Evolutionary conservation across 1,140 invertebrate genomes (phyloP).

Genomic region (Bombus ignitus): DNA sequence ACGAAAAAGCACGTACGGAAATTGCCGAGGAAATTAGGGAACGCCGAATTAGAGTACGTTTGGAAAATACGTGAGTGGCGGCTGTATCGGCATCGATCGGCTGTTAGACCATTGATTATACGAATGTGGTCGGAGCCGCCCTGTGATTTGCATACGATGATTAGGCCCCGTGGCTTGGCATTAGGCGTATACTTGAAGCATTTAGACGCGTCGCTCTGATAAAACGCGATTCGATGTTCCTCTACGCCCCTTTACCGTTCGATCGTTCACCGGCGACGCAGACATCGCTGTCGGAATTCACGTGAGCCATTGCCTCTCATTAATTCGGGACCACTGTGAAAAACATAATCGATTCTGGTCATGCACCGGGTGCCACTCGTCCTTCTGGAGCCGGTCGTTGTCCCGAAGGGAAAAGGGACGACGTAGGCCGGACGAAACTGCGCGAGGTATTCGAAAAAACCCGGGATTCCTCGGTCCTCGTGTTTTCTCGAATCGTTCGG

Average conservation of each 20-base stretch:
- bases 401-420: constrained; percentile 17
- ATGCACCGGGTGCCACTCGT: constrained; percentile 32
- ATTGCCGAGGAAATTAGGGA: constrained; percentile 49
- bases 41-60: constrained; percentile 56
- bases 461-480: constrained; percentile 13
- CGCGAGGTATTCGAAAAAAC: constrained; percentile 13
- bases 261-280: constrained; percentile 13
- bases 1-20: constrained; percentile 48
- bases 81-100: constrained; percentile 68
- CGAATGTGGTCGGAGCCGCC: constrained; percentile 69
- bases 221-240: constrained; percentile 65
- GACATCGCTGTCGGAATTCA: constrained; percentile 48
- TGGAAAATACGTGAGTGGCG: constrained; percentile 60
- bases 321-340: constrained; percentile 61
- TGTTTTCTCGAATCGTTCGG: constrained; percentile 27
- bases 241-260: constrained; percentile 13
- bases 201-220: constrained; percentile 70
- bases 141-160: constrained; percentile 78
- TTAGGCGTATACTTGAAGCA: constrained; percentile 71
- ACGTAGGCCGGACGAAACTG: background rate
- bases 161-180: constrained; percentile 72
- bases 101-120: constrained; percentile 73
- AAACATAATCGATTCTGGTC: constrained; percentile 64
- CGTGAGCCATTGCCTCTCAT: constrained; percentile 55
- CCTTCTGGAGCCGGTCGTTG: background rate